These are phyloP conservation scores for Aphodius granarius DNA, from an alignment of 2,888 invertebrate species.

Conservation along the genomic window DNA sequence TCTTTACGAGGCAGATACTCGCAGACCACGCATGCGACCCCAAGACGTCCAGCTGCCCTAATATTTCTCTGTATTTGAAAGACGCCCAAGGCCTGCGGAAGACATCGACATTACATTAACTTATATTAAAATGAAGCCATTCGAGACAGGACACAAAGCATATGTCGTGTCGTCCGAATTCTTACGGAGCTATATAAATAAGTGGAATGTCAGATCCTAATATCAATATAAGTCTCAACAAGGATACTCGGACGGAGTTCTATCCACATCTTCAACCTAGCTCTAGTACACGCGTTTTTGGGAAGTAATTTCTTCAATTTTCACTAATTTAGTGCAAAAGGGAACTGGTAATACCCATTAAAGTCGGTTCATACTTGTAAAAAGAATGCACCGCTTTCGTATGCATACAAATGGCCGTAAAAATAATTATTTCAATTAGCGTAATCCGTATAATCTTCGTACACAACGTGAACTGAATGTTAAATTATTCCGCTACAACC, in stretches of 20 bases:
- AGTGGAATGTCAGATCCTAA: too few relatives aligned
- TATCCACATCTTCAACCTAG: too few relatives aligned
- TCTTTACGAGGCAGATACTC: constrained; percentile 37
- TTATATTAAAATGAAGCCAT: background rate
- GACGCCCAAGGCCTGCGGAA: background rate
- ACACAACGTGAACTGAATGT: background rate
- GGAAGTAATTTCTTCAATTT: too few relatives aligned
- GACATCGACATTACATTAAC: background rate
- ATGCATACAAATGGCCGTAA: constrained; percentile 7
- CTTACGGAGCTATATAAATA: too few relatives aligned
- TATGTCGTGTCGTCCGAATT: background rate
- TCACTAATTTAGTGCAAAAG: too few relatives aligned
- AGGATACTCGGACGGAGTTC: too few relatives aligned
- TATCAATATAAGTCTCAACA: too few relatives aligned
- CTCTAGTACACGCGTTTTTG: too few relatives aligned
- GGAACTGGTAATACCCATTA: background rate
- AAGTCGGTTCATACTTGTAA: constrained; percentile 6
- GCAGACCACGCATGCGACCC: constrained; percentile 31
- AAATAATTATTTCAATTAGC: constrained; percentile 15
- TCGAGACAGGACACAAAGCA: background rate
- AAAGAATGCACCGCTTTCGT: background rate
- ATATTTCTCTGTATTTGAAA: background rate
- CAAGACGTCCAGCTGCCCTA: constrained; percentile 28
- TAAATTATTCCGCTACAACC: constrained; percentile 2
- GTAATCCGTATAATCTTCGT: constrained; percentile 9